These are phyloP conservation scores for Tortrix viridana DNA, from an alignment of 2,888 invertebrate species.

Conservation along the genomic window DNA sequence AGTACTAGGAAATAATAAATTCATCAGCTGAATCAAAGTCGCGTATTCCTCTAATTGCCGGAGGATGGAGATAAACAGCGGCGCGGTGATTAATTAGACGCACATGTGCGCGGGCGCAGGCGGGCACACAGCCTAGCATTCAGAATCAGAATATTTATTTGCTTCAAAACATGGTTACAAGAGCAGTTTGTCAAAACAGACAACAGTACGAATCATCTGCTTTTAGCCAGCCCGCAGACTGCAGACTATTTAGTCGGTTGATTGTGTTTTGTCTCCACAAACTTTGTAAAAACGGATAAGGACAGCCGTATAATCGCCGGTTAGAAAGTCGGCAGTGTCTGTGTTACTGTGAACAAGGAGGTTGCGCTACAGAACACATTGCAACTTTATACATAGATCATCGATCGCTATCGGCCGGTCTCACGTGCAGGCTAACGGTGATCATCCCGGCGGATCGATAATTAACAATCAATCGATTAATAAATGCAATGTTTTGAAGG, in stretches of 20 bases:
- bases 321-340: too few relatives aligned
- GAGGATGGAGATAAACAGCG: slow-evolving; percentile 19
- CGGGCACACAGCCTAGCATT: slow-evolving; percentile 3
- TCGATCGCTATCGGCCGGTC: slow-evolving; percentile 11
- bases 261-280: too few relatives aligned
- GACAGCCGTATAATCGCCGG: too few relatives aligned
- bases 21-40: slow-evolving; percentile 3
- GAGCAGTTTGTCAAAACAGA: too few relatives aligned
- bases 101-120: slow-evolving; percentile 14
- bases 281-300: too few relatives aligned
- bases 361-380: neutral
- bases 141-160: neutral
- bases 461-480: neutral
- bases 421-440: slow-evolving; percentile 2
- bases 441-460: neutral
- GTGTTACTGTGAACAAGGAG: neutral
- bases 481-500: neutral
- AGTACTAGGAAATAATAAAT: slow-evolving; percentile 25
- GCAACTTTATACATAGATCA: slow-evolving; percentile 3
- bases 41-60: slow-evolving; percentile 19
- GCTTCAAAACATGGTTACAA: too few relatives aligned
- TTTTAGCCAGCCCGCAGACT: too few relatives aligned
- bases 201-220: too few relatives aligned
- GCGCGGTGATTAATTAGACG: slow-evolving; percentile 15
- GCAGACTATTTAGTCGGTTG: too few relatives aligned